Base-by-base conservation (phyloP, 23 tunicate species). In the Botrylloides violaceus region DNA sequence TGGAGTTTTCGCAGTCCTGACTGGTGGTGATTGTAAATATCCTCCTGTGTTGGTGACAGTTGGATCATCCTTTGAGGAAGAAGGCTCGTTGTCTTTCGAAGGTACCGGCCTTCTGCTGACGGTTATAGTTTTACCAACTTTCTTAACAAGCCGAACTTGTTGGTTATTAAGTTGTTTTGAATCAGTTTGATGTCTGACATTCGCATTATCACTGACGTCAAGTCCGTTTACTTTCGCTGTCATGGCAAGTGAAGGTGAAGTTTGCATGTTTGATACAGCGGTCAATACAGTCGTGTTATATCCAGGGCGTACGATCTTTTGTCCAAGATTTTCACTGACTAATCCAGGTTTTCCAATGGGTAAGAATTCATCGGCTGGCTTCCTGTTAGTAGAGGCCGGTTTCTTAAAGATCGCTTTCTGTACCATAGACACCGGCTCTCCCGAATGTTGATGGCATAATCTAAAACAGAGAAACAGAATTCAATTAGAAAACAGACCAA, bases 381-480 rank as follows among this genome's bases (percentile, higher is more conserved):
- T 43, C 53, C 9, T 9, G 15, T 43, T 43, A 9, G 15, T 43
- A 7, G 53, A 43, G 15, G 53, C 9, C 53, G 53, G 53, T 15
- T 43, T 43, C 15, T 43, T 43, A 15, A 43, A 43, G 53, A 43
- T 43, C 15, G 53, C 53, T 15, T 43, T 43, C 15, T 43, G 9
- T 7, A 43, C 53, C 15, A 43, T 7, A 43, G 53, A 43, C 53
- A 43, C 53, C 53, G 53, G 15, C 53, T 43, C 35, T 15, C 70
- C 70, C 26, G 35, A 63, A 63, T 63, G 70, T 31, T 63, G 70
- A 31, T 28, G 26, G 70, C 70, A 63, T 25, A 29, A 6, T 34
- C 70, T 63, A 6, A 63, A 63, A 26, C 20, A 63, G 3, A 12
- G 33, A 3, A 43, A 43, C 12, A 43, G 15, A 7, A 43, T n/a